Percentiles rank a stretch among this genome's conserved stretches.
phyloP scores from a whole-genome alignment of 2,888 invertebrate species.

The Drepanosiphum platanoidis region DNA sequence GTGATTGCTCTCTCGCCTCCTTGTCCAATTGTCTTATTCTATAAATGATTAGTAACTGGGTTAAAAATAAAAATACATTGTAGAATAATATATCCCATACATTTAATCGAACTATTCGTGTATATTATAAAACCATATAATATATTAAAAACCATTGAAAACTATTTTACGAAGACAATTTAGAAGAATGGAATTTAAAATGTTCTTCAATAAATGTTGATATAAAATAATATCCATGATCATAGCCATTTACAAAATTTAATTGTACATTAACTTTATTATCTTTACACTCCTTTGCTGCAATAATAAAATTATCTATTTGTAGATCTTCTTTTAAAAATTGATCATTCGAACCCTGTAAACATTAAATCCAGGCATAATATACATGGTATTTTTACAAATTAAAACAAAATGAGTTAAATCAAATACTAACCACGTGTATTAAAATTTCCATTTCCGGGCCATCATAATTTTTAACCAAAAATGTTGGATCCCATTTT shows the following conservation, averaged over 20 bases:
- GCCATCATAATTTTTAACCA: constrained; percentile 84
- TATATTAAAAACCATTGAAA: neutral
- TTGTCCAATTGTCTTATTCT: no score
- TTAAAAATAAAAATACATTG: no score
- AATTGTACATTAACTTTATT: constrained; percentile 78
- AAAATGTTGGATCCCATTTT: constrained; percentile 88
- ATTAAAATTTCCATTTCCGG: constrained; percentile 84
- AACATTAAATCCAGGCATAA: constrained; percentile 62
- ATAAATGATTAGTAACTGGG: no score
- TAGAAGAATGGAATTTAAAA: constrained; percentile 81
- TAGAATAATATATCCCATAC: no score
- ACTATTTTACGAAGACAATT: constrained; percentile 10
- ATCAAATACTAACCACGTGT: constrained; percentile 78
- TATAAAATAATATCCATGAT: constrained; percentile 95
- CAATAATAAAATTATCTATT: constrained; percentile 83
- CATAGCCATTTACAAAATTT: constrained; percentile 86
- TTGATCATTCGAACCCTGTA: constrained; percentile 83
- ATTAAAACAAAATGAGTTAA: no score
- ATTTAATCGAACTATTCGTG: no score
- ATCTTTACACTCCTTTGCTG: constrained; percentile 72
- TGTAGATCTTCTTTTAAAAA: constrained; percentile 82
- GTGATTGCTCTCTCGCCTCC: no score
- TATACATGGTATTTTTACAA: no score
- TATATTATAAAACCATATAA: no score
- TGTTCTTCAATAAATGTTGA: constrained; percentile 93